These are phyloP conservation scores for Caligus rogercresseyi DNA, from an alignment of 1,140 invertebrate genomes.

Conservation along the genomic window DNA sequence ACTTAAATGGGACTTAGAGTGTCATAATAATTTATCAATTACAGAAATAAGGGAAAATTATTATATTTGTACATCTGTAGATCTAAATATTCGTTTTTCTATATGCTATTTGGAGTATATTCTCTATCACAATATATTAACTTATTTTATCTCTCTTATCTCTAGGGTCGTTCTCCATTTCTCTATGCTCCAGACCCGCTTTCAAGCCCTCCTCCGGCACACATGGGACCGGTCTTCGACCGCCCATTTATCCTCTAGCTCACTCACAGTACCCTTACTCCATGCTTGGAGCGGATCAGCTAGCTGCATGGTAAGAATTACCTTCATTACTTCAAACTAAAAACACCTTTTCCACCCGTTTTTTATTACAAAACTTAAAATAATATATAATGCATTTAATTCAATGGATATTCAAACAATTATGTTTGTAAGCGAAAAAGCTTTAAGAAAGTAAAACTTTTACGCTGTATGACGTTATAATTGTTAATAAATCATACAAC, in stretches of 20 bases:
- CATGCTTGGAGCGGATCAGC: constrained; percentile 13
- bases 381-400: not conserved
- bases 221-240: not conserved
- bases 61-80: too few relatives aligned
- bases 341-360: too few relatives aligned
- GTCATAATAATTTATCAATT: too few relatives aligned
- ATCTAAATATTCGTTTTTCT: too few relatives aligned
- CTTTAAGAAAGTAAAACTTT: not conserved
- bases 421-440: not conserved
- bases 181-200: not conserved
- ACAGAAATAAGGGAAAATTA: too few relatives aligned
- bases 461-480: not conserved
- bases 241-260: not conserved
- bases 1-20: too few relatives aligned
- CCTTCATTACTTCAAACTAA: too few relatives aligned
- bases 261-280: constrained; percentile 9
- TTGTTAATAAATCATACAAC: not conserved
- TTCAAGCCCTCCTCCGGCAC: not conserved
- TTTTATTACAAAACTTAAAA: not conserved
- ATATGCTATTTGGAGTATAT: too few relatives aligned
- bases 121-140: not conserved
- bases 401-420: not conserved
- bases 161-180: not conserved
- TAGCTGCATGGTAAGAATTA: constrained; percentile 15
- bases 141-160: not conserved